Evolutionary conservation across 2,888 invertebrate species (phyloP).

Genomic region (Drosophila pullipes): DNA sequence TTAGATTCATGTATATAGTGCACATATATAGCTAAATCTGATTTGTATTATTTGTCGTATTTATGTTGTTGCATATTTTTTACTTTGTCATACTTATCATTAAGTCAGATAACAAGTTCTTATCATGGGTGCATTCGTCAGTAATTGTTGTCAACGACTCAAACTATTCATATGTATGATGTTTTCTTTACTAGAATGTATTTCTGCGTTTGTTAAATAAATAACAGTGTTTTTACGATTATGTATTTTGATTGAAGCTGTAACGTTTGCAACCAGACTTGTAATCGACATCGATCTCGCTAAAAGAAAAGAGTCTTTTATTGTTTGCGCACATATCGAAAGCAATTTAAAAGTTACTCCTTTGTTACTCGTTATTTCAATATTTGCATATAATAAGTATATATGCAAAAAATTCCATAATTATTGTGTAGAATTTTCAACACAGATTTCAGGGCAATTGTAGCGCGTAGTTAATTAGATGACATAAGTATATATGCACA

Average conservation of each 20-base stretch:
- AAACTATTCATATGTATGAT: background rate
- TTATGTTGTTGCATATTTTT: background rate
- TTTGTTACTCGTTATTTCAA: background rate
- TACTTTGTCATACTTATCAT: background rate
- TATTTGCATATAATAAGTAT: background rate
- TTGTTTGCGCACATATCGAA: no score
- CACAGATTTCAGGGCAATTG: background rate
- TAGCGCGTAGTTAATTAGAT: background rate
- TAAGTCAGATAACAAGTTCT: background rate
- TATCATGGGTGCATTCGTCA: background rate
- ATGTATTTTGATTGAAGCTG: background rate
- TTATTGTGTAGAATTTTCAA: background rate
- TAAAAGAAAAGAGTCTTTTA: no score
- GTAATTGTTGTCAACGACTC: background rate
- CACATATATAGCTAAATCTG: background rate
- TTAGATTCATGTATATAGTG: background rate
- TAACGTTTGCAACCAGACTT: background rate
- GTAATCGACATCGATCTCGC: background rate
- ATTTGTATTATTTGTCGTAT: background rate
- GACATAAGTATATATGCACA: background rate
- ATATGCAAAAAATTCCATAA: background rate
- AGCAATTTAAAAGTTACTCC: background rate
- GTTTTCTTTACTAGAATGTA: background rate
- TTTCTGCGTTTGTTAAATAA: background rate
- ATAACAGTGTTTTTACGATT: background rate